phyloP scores from a whole-genome alignment of 2,113 vertebrate genomes.

The Chroicocephalus ridibundus region DNA sequence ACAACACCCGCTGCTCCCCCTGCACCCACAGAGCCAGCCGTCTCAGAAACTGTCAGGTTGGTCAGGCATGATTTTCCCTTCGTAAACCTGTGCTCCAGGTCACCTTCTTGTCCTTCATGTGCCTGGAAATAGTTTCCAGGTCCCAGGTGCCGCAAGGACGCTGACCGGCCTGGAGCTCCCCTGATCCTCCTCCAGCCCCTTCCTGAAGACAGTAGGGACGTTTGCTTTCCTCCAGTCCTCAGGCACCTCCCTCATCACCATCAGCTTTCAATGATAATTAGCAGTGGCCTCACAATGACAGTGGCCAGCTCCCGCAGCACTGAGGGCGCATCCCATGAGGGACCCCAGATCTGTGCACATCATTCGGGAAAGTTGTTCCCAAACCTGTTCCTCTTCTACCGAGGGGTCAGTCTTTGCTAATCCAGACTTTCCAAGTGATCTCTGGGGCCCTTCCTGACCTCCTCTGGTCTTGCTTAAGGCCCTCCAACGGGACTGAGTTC shows the following conservation, averaged over 20 bases:
- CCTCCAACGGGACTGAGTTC: background rate
- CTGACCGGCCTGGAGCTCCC: background rate
- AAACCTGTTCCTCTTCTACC: background rate
- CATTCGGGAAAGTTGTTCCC: background rate
- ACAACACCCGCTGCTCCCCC: background rate
- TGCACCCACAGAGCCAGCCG: rapidly evolving
- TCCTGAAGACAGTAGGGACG: background rate
- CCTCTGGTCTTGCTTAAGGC: background rate
- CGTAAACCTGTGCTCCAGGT: background rate
- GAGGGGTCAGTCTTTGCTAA: background rate
- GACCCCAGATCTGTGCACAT: background rate
- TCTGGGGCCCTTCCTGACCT: background rate
- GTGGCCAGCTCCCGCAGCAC: background rate
- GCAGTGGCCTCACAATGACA: rapidly evolving
- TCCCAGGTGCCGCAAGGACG: rapidly evolving
- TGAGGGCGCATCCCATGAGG: background rate
- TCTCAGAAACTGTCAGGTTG: background rate
- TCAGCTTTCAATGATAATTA: background rate
- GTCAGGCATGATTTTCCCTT: background rate
- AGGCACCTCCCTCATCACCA: background rate
- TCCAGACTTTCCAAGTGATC: background rate
- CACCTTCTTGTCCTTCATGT: background rate
- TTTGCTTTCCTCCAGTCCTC: background rate
- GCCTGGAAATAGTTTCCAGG: background rate
- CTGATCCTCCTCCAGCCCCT: background rate